phyloP scores from a whole-genome alignment of 2,113 vertebrate species.

The Natator depressus region DNA sequence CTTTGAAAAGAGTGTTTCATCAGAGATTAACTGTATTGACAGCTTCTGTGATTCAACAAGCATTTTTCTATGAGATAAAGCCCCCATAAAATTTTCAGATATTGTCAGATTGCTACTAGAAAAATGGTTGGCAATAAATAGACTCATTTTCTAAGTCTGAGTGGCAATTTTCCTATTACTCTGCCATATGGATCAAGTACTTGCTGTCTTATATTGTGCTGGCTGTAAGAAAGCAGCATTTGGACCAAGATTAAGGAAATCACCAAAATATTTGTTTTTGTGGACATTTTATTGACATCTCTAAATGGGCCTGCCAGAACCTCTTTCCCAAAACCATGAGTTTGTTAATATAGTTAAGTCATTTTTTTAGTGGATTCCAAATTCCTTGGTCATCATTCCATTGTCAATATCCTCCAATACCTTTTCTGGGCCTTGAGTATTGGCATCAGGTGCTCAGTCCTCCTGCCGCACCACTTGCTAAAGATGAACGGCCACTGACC shows the following conservation, averaged over 20 bases:
- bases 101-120: conserved; percentile 62
- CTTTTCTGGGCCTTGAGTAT: background rate
- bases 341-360: conserved; percentile 36
- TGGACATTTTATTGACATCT: conserved; percentile 64
- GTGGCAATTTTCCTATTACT: conserved; percentile 75
- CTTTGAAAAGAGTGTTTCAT: conserved; percentile 63
- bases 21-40: conserved; percentile 60
- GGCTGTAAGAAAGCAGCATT: conserved; percentile 54
- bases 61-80: conserved; percentile 63
- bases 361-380: conserved; percentile 15
- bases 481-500: background rate
- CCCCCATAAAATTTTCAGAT: conserved; percentile 68
- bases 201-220: conserved; percentile 50
- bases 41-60: conserved; percentile 25
- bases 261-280: conserved; percentile 72
- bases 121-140: conserved; percentile 76
- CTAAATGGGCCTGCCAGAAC: conserved; percentile 57
- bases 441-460: accelerated
- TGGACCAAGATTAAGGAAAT: conserved; percentile 76
- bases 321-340: conserved; percentile 41
- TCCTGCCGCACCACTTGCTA: background rate
- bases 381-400: background rate
- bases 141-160: conserved; percentile 71
- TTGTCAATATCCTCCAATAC: background rate
- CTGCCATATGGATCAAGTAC: conserved; percentile 72